A percentile compares a stretch with the other conserved stretches of the same genome.
phyloP scores from a whole-genome alignment of 2,113 vertebrate species.

The Maylandia zebra region DNA sequence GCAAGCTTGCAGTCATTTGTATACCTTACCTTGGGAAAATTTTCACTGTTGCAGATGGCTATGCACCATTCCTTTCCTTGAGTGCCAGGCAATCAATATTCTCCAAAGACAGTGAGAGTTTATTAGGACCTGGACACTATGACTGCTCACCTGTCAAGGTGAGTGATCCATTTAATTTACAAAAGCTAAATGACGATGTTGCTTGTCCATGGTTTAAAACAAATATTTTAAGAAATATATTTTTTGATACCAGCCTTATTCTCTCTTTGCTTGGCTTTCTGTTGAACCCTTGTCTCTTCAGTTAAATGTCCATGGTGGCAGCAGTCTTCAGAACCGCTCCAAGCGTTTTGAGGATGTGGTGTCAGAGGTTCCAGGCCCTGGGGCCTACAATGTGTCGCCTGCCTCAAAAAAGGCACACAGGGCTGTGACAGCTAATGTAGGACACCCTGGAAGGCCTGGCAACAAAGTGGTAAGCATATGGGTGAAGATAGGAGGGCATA shows the following conservation, averaged over 20 bases:
- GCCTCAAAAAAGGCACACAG: neutral
- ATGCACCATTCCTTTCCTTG: slow-evolving; percentile 80
- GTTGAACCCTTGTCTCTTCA: neutral
- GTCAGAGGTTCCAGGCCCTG: slow-evolving; percentile 71
- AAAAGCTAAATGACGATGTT: neutral
- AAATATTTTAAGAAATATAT: neutral
- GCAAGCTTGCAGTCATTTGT: neutral
- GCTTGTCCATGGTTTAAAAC: neutral
- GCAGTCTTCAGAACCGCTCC: slow-evolving; percentile 74
- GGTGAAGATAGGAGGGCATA: neutral
- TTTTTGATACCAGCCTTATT: neutral
- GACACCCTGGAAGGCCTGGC: neutral
- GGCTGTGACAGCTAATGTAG: neutral
- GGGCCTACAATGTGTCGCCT: slow-evolving; percentile 56
- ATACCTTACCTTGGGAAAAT: neutral
- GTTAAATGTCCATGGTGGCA: slow-evolving; percentile 62
- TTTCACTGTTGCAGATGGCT: slow-evolving; percentile 57
- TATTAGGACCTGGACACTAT: slow-evolving; percentile 78
- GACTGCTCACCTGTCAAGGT: slow-evolving; percentile 68
- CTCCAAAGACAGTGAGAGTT: neutral
- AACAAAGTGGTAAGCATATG: slow-evolving; percentile 24
- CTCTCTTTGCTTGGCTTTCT: neutral
- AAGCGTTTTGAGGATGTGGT: slow-evolving; percentile 66
- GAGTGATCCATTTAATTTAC: neutral
- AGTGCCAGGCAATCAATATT: slow-evolving; percentile 57